Conservation (phyloP, 2,113 vertebrate genomes). For the Marmota monax region DNA sequence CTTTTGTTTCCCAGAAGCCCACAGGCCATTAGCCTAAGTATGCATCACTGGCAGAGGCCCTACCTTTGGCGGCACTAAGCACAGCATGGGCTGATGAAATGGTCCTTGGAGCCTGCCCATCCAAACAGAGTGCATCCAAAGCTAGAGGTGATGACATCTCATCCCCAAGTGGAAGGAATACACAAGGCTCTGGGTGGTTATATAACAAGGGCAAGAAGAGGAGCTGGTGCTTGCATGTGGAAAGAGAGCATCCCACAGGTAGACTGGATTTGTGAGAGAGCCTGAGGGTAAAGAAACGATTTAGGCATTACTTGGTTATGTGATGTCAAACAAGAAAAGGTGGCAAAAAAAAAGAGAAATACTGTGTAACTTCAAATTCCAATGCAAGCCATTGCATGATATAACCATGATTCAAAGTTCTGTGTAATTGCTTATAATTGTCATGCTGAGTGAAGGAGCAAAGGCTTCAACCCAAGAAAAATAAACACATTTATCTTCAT, state of each 20-base stretch:
- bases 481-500: background rate
- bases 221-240: background rate
- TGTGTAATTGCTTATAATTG: background rate
- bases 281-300: background rate
- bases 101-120: slow-evolving; percentile 42
- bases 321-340: background rate
- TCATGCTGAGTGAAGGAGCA: background rate
- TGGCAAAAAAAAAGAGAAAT: background rate
- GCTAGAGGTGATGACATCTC: slow-evolving; percentile 29
- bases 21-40: slow-evolving; percentile 60
- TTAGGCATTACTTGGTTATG: background rate
- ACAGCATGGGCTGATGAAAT: slow-evolving; percentile 52
- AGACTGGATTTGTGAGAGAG: background rate
- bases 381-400: background rate
- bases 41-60: slow-evolving; percentile 35
- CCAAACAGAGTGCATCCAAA: slow-evolving; percentile 26
- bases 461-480: background rate
- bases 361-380: too few species aligned
- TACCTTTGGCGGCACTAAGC: background rate
- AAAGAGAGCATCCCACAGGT: background rate
- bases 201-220: background rate
- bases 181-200: background rate
- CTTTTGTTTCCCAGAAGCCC: slow-evolving; percentile 67
- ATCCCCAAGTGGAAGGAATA: background rate
- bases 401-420: background rate